Conservation (phyloP, 2,797 vertebrate species). For the Chiloscyllium punctatum region DNA sequence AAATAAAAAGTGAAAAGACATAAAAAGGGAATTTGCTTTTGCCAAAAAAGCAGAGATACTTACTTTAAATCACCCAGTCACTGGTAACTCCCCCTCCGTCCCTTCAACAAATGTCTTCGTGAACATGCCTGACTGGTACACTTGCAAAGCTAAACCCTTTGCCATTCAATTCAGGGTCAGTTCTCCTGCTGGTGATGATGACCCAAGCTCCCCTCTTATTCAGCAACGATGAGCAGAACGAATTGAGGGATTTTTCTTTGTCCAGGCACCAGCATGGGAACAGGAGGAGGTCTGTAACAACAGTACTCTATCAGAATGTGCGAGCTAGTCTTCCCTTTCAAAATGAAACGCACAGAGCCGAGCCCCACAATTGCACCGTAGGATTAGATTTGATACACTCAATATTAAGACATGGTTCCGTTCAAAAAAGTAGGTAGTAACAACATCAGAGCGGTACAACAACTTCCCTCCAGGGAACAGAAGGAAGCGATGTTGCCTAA, state of each 20-base stretch:
- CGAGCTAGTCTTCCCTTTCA: background rate
- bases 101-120: conserved; percentile 54
- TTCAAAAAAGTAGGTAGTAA: conserved; percentile 53
- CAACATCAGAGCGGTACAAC: conserved; percentile 50
- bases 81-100: conserved; percentile 47
- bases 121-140: conserved; percentile 59
- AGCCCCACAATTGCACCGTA: conserved; percentile 63
- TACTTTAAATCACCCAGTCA: conserved; percentile 58
- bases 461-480: conserved; percentile 46
- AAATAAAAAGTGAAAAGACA: conserved; percentile 43
- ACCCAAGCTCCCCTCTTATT: conserved; percentile 52
- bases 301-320: background rate
- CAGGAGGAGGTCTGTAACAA: conserved; percentile 35
- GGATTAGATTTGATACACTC: conserved; percentile 73
- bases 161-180: conserved; percentile 56
- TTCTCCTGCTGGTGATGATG: conserved; percentile 52
- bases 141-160: conserved; percentile 56
- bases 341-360: conserved; percentile 52
- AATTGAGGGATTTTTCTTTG: conserved; percentile 59
- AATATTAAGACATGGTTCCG: conserved; percentile 58
- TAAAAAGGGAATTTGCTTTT: conserved; percentile 40
- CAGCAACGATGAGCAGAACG: conserved; percentile 62
- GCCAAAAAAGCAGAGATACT: conserved; percentile 44
- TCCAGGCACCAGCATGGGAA: conserved; percentile 59
- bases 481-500: conserved; percentile 46